These are phyloP conservation scores for Actinemys pallida DNA, from an alignment of 2,113 vertebrate species.

Conservation along the genomic window DNA sequence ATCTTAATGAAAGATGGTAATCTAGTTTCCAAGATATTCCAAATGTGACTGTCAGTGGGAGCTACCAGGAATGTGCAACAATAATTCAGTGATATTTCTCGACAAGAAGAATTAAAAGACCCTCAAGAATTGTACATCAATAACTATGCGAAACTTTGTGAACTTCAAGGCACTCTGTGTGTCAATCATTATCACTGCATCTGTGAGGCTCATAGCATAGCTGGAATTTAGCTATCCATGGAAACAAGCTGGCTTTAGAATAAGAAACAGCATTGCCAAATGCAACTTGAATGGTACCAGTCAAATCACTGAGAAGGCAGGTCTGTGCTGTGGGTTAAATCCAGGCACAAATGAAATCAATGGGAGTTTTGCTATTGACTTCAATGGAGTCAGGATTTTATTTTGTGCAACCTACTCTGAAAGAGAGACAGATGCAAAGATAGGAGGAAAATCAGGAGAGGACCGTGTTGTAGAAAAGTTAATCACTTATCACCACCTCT, in stretches of 20 bases:
- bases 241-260: background rate
- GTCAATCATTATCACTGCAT: background rate
- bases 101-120: background rate
- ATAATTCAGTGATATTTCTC: conserved; percentile 1
- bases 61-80: background rate
- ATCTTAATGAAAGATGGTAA: background rate
- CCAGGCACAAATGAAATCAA: background rate
- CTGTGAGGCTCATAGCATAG: background rate
- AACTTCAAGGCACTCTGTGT: background rate
- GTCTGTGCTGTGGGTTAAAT: background rate
- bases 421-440: background rate
- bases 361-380: background rate
- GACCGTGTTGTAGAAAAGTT: background rate
- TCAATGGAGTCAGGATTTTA: background rate
- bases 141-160: background rate
- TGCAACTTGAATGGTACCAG: conserved; percentile 14
- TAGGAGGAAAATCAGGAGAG: background rate
- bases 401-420: background rate
- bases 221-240: background rate
- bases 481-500: background rate
- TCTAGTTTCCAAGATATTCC: conserved; percentile 15
- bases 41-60: background rate
- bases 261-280: background rate
- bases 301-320: background rate
- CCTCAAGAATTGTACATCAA: background rate